Evolutionary conservation across 1,140 invertebrate species (phyloP), one percentile per base, ranked within the genome.

Genomic region (Drosophila ogumai): DNA sequence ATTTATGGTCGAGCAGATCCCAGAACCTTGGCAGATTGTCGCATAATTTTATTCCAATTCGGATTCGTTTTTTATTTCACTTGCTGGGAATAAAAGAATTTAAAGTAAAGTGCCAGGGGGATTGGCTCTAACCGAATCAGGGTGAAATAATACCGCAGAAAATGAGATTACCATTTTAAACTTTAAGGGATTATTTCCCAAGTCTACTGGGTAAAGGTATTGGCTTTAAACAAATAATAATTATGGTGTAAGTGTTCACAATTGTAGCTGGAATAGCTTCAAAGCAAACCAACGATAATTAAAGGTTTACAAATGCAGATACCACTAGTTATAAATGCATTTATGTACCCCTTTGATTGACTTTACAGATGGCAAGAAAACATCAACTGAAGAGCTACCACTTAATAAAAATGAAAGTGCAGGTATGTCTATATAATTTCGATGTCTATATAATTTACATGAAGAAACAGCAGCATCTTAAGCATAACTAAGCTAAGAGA

Each of bases 21-120:
- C 41, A 55, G 44, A 38, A 52, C 38, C 52, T 49, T 32, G 40
- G 25, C 47, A 55, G 64, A 57, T 61, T 69, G 47, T 52, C 69
- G 65, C 82, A 88, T 76, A 73, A 86, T 82, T 68, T 73, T 75
- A 82, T 75, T 79, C 72, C 66, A 41, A 76, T 19, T 71, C 43
- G 36, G 52, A 56, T 71, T 72, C 41, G 50, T 71, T 71, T 79
- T 79, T 64, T 52, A 65, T 61, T 75, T 64, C 76, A 46, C 49
- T 69, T 56, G 31, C 56, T 47, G 68, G n/a, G 75, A 75, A 84
- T 79, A 82, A 71, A 72, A 72, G 43, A 72, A 72, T 58, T 71
- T 50, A 36, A 40, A 49, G 34, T 3, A 15, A 40, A 65, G 41
- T 32, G 25, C 25, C 32, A n/a, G 4, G 31, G 46, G 38, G 67